Percentiles rank a stretch among this genome's conserved stretches.
phyloP scores from a whole-genome alignment of 2,113 vertebrate genomes.

The Pseudopodoces humilis region DNA sequence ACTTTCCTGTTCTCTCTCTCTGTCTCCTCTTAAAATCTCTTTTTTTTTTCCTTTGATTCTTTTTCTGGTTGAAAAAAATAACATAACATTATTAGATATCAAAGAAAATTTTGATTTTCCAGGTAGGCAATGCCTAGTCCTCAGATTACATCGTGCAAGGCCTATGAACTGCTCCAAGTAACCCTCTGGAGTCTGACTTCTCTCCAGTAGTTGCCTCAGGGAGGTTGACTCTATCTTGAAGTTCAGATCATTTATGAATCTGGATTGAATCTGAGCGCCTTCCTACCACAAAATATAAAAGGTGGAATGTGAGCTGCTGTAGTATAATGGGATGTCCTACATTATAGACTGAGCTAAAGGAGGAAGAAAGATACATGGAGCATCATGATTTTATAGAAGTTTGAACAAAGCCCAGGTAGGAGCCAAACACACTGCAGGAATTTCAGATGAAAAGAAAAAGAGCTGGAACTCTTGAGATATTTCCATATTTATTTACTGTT shows the following conservation, averaged over 20 bases:
- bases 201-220: background rate
- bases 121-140: background rate
- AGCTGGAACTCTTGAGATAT: background rate
- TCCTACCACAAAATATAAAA: background rate
- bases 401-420: background rate
- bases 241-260: background rate
- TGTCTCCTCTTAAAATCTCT: background rate
- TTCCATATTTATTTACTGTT: background rate
- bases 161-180: background rate
- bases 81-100: background rate
- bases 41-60: background rate
- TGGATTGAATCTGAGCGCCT: background rate
- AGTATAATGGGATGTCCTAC: background rate
- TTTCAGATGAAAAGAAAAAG: background rate
- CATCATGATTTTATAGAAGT: background rate
- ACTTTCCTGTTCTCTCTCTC: background rate
- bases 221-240: background rate
- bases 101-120: background rate
- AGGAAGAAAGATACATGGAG: background rate
- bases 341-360: background rate
- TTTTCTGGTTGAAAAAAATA: background rate
- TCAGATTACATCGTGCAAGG: background rate
- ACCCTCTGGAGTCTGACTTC: background rate
- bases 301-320: background rate
- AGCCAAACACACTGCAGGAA: background rate